phyloP scores from a whole-genome alignment of 2,797 vertebrate genomes.

The Chloroceryle inda region DNA sequence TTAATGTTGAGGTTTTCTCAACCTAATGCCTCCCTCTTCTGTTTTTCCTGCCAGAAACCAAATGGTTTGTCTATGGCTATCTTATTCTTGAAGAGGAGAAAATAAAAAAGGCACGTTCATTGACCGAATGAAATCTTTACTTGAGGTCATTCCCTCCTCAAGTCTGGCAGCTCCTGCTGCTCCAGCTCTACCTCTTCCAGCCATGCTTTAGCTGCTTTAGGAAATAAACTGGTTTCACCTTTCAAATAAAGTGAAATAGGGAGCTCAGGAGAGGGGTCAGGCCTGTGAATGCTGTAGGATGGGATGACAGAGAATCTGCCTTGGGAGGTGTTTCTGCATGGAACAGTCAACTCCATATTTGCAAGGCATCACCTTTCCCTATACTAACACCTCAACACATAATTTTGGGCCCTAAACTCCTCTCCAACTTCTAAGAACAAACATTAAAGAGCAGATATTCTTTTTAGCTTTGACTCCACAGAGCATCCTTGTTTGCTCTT shows the following conservation, averaged over 20 bases:
- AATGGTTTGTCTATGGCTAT: neutral
- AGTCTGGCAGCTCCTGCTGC: rapidly evolving
- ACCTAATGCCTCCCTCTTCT: neutral
- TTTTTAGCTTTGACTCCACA: neutral
- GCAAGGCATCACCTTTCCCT: neutral
- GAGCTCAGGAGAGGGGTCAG: neutral
- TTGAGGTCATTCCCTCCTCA: neutral
- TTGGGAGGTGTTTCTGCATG: neutral
- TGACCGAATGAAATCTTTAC: neutral
- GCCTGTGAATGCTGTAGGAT: neutral
- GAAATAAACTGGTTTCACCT: neutral
- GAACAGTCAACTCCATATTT: no score
- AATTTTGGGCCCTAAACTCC: neutral
- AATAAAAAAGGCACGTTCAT: neutral
- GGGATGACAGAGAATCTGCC: neutral
- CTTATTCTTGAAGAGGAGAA: neutral
- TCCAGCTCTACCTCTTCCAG: neutral
- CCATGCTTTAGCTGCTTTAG: neutral
- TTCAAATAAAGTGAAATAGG: neutral
- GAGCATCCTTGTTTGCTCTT: neutral
- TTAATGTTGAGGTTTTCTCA: neutral
- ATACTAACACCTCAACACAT: neutral
- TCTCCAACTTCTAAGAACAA: neutral
- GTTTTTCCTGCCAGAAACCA: neutral
- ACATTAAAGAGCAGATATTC: neutral